Evolutionary conservation across 2,113 vertebrate species (phyloP).

Genomic region (Bagarius yarrelli): DNA sequence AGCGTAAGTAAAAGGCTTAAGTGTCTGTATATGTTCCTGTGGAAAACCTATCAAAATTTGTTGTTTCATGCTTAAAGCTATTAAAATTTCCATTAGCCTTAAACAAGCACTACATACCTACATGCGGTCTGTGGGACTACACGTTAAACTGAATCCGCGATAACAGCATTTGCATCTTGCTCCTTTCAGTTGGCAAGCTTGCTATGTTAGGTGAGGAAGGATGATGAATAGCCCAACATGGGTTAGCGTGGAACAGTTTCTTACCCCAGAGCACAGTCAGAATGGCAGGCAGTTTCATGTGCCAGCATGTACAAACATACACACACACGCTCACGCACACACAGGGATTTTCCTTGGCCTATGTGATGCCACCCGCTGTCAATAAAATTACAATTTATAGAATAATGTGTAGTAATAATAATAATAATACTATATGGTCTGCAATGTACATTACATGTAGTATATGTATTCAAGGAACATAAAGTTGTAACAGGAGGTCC

Average conservation of each 20-base stretch:
- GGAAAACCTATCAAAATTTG: constrained; percentile 54
- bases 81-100: constrained; percentile 57
- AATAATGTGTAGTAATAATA: background rate
- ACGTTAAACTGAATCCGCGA: constrained; percentile 54
- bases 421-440: background rate
- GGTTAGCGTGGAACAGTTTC: constrained; percentile 20
- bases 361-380: background rate
- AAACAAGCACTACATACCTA: constrained; percentile 52
- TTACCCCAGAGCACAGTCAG: constrained; percentile 17
- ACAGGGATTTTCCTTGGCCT: constrained; percentile 2
- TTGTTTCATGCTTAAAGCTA: constrained; percentile 57
- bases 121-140: constrained; percentile 1
- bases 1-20: constrained; percentile 1
- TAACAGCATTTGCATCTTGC: constrained; percentile 58
- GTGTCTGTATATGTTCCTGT: constrained; percentile 37
- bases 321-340: background rate
- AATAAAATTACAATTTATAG: background rate
- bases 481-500: too few relatives aligned
- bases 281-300: background rate
- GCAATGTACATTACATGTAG: background rate
- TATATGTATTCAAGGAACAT: background rate
- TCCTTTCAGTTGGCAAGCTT: constrained; percentile 47
- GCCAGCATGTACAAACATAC: background rate
- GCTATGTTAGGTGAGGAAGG: constrained; percentile 41
- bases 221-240: constrained; percentile 33